Evolutionary conservation across 1,140 invertebrate genomes (phyloP), one percentile per base, ranked within the genome.

Genomic region (Bombus sylvicola): DNA sequence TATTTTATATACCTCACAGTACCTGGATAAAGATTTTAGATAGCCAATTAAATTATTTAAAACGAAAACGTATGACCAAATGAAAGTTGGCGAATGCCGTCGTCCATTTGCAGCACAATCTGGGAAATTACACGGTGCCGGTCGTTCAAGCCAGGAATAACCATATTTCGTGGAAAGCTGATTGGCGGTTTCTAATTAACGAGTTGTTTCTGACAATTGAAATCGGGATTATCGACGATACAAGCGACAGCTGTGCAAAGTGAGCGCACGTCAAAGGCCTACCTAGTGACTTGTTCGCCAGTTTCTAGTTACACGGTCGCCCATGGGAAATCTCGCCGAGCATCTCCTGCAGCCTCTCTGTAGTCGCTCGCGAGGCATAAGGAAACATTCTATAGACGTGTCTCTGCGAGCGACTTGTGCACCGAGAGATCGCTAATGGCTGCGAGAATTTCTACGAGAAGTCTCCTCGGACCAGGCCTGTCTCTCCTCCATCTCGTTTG

Each of bases 241-340:
- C 53, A 41, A 66, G 53, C 43, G 31, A 69, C 68, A 62, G 37
- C 53, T 68, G 69, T 66, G 81, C 66, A 76, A 89, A 81, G 62
- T 78, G 77, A 34, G 5, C 37, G 25, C 41, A 69, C 66, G 59
- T 62, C 78, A 83, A 89, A 89, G 88, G 76, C 85, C 79, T 85
- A 83, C 69, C 66, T 64, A 62, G 39, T 57, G 74, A 87, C 72
- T 89, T 69, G 84, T 76, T 80, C 75, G 76, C 43, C 76, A 66
- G 81, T 43, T 83, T 59, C 68, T 76, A 83, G 88, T 80, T 86
- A 85, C 72, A 75, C 62, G 66, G 5, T 43, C 31, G n/a, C 88
- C 85, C 88, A 81, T 87, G 88, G 88, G 88, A 89, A 89, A 89
- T 89, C 85, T 89, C 71, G 53, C 53, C 84, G 39, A 87, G 84